Base-by-base conservation (phyloP, 2,113 vertebrate genomes). In the Trachemys scripta region DNA sequence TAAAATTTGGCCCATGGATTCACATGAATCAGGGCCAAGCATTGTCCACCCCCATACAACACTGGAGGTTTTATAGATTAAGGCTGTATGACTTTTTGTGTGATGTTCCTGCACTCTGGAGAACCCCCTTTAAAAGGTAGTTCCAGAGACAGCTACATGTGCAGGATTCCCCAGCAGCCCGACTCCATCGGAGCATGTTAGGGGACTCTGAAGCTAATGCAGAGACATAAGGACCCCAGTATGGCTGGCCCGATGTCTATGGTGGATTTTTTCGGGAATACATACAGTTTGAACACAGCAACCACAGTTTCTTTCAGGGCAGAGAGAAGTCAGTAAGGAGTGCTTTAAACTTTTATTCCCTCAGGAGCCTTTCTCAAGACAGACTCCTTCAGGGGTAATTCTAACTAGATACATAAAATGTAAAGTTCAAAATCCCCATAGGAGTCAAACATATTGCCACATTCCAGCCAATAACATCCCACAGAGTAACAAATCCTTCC, bases 401-500 rank as follows among this genome's bases (percentile, higher is more conserved):
- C 89, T 92, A 82, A 95, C 80, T 47, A 22, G 35, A 82, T n/a
- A 20, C 42, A 59, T 5, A 84, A 42, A 51, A 54, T 93, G 38
- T 11, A 79, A 75, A 27, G 35, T 82, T 88, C 45, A 87, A 57
- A 78, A 47, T 56, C 7, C 10, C 31, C 0, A 0, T 2, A 75
- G 27, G 82, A 95, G 38, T 84, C 57, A 75, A 81, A 85, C n/a
- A 51, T 47, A 3, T 35, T 85, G 82, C 25, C 42, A 45, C 59
- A n/a, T 29, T 89, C 25, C 54, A 69, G 35, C 35, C 80, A 86
- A 38, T 29, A 90, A 83, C 75, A 94, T 82, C 8, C 3, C 59
- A 90, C 35, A 95, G 75, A 94, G 56, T 89, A 96, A 82, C 49
- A 93, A 76, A 42, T 90, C 87, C n/a, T 84, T 81, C 59, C 42